Evolutionary conservation across 2,888 invertebrate species (phyloP).

Genomic region (Digitonthophagus gazella): DNA sequence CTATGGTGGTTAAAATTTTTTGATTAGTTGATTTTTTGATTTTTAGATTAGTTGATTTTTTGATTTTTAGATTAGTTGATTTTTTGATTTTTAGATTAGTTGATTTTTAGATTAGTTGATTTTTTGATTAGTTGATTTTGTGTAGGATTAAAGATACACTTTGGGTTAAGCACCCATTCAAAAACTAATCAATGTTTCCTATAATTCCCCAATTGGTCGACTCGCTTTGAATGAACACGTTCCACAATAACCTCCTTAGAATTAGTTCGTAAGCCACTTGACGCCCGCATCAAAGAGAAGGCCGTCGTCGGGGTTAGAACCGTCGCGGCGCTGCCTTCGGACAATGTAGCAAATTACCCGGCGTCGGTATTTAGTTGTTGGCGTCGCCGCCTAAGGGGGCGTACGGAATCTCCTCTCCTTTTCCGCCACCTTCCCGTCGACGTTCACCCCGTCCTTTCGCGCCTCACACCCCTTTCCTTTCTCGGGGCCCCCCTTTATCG

Average conservation of each 20-base stretch:
- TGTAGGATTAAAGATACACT: too few relatives aligned
- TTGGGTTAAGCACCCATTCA: background rate
- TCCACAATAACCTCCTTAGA: background rate
- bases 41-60: too few relatives aligned
- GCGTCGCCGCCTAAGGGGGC: background rate
- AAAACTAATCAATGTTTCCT: background rate
- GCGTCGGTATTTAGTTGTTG: background rate
- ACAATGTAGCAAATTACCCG: background rate
- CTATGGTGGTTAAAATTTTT: background rate
- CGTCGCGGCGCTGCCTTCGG: background rate
- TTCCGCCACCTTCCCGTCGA: too few relatives aligned
- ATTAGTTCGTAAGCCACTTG: background rate
- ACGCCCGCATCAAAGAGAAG: background rate
- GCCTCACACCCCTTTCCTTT: too few relatives aligned
- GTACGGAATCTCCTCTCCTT: too few relatives aligned
- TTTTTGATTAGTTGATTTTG: too few relatives aligned
- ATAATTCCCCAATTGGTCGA: background rate
- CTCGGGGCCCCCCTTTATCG: background rate
- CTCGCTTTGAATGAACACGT: background rate
- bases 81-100: too few relatives aligned
- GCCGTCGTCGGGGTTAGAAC: background rate
- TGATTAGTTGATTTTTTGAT: conserved; percentile 2
- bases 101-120: too few relatives aligned
- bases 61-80: too few relatives aligned
- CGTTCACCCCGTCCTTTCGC: too few relatives aligned